Base-by-base conservation (phyloP, 2,113 vertebrate genomes). In the Paracanthobrama guichenoti region DNA sequence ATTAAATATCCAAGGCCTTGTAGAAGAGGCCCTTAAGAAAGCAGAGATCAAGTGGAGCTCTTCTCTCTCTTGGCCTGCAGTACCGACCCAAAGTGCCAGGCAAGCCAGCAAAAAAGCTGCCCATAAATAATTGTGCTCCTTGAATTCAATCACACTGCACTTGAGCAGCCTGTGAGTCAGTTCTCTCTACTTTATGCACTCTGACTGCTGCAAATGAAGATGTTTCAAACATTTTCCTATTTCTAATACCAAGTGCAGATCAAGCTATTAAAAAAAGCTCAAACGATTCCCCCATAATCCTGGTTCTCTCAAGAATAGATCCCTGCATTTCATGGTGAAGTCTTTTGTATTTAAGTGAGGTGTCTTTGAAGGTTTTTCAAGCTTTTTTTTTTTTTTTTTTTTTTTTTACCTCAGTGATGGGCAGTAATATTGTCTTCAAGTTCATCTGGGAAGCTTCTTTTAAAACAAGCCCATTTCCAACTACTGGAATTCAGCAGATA, bases 171-270 rank as follows among this genome's bases (percentile, higher is more conserved):
- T 80, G 28, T 75, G 59, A 85, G 42, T 92, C 79, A 77, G 79
- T 57, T 39, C 79, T 86, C 87, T 10, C 20, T 35, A 13, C 26
- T 35, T 55, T 76, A 53, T 60, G 55, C 42, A 28, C 76, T 50
- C 44, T 20, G 42, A 74, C 79, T 87, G 84, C 50, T 79, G 59
- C 73, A 86, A 86, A 48, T 75, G 67, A 78, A 86, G 82, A 83
- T 31, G 81, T 24, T 71, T 39, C 6, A 88, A 90, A 88, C 89
- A 86, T 86, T 75, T 89, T 88, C 88, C 88, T 85, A 60, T 86
- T 87, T 87, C 90, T 90, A 72, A 88, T 28, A 67, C 26, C 85
- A 90, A 90, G 75, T 82, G 87, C 39, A 84, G 88, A 88, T 90
- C 85, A 88, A 87, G 90, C 86, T 81, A 91, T 16, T 31, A 31